Percentiles rank a stretch among this genome's conserved stretches.
Evolutionary conservation across 53 echinoderm and acorn worm genomes (phyloP).

Genomic region (Echinometra lucunter): DNA sequence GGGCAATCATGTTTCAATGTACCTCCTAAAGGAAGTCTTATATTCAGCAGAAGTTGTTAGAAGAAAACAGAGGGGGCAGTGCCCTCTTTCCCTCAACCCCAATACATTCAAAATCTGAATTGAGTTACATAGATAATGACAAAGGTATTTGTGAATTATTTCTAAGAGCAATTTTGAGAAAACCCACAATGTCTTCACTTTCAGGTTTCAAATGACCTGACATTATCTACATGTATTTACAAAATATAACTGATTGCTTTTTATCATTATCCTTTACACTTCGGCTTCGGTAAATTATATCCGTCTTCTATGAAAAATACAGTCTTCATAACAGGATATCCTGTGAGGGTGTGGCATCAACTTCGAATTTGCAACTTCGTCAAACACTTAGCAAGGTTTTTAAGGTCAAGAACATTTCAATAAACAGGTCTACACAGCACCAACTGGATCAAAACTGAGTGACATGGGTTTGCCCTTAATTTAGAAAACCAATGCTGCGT

Average conservation of each 20-base stretch:
- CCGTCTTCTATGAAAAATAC: neutral
- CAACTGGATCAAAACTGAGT: neutral
- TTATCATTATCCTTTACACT: neutral
- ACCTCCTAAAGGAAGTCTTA: neutral
- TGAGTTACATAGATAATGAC: neutral
- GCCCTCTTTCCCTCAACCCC: neutral
- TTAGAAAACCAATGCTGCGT: no score
- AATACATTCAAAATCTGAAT: neutral
- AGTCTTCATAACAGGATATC: neutral
- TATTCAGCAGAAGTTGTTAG: neutral
- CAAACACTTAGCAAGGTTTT: neutral
- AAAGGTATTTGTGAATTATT: neutral
- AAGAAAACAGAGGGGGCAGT: neutral
- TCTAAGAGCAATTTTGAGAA: neutral
- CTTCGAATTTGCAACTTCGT: neutral
- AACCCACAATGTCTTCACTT: neutral
- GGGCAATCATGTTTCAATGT: neutral
- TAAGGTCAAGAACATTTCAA: neutral
- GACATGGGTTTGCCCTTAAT: neutral
- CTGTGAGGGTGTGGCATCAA: slow-evolving; percentile 18
- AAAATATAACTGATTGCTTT: neutral
- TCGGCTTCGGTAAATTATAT: neutral
- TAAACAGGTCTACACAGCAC: neutral
- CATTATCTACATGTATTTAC: neutral
- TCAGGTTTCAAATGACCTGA: neutral